A percentile compares a stretch with the other conserved stretches of the same genome.
Evolutionary conservation across 2,888 invertebrate species (phyloP).

Genomic region (Asteroscopus sphinx): DNA sequence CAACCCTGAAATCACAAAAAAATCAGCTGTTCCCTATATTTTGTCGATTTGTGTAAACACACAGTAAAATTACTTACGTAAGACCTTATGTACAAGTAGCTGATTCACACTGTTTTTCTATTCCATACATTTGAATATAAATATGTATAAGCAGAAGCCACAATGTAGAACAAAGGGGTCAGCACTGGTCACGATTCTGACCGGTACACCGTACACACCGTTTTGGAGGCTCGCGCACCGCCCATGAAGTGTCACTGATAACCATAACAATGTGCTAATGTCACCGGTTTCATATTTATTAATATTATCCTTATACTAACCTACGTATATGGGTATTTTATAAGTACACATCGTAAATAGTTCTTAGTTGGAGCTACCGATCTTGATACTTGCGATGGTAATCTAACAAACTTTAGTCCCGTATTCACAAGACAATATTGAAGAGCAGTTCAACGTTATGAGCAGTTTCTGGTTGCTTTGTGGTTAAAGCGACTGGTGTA

Average conservation of each 20-base stretch:
- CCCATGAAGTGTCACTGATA: constrained; percentile 78
- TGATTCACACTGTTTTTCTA: constrained; percentile 48
- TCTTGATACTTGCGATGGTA: constrained; percentile 43
- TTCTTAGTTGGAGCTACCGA: constrained; percentile 8
- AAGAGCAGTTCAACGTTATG: no score
- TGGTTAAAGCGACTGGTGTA: no score
- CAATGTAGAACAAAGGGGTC: constrained; percentile 63
- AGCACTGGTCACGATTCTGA: constrained; percentile 77
- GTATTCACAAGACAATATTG: no score
- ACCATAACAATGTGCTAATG: constrained; percentile 80
- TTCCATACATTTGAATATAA: constrained; percentile 51
- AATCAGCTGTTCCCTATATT: no score
- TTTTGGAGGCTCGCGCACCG: constrained; percentile 74
- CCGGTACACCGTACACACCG: constrained; percentile 69
- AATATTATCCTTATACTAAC: constrained; percentile 51
- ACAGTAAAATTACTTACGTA: no score
- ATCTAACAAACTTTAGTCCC: no score
- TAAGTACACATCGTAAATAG: constrained; percentile 53
- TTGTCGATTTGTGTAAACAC: no score
- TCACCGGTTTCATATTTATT: constrained; percentile 60
- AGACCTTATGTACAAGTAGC: no score
- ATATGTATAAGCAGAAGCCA: constrained; percentile 58
- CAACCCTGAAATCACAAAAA: no score
- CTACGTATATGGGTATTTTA: constrained; percentile 54
- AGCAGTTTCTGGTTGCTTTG: no score